Evolutionary conservation across 2,797 vertebrate genomes (phyloP).

Genomic region (Ctenopoma multispine): DNA sequence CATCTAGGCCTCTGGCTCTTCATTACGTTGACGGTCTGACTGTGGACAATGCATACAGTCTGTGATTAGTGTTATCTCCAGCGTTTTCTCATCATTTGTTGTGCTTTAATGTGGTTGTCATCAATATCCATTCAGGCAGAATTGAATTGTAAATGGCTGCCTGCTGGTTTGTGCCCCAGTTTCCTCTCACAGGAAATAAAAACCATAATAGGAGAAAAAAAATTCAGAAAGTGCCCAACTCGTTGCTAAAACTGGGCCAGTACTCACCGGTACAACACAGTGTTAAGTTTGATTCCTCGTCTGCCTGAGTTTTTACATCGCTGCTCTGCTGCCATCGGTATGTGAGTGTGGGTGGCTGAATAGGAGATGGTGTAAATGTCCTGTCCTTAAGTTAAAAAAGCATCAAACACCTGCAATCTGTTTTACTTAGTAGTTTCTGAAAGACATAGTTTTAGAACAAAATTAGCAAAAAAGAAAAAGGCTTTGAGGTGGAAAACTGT

Average conservation of each 20-base stretch:
- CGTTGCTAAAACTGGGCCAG: conserved; percentile 50
- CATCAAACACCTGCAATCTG: background rate
- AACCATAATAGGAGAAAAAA: conserved; percentile 46
- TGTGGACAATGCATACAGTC: conserved; percentile 18
- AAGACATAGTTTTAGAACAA: background rate
- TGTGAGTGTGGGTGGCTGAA: background rate
- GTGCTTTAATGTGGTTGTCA: conserved; percentile 33
- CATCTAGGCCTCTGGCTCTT: conserved; percentile 5
- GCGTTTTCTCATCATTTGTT: conserved; percentile 31
- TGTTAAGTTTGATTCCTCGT: conserved; percentile 1
- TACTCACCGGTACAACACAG: conserved; percentile 5
- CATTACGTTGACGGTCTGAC: conserved; percentile 18
- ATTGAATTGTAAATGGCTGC: conserved; percentile 65
- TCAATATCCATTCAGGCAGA: conserved; percentile 50
- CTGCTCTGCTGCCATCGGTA: background rate
- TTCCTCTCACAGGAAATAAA: conserved; percentile 59
- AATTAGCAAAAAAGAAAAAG: conserved; percentile 1
- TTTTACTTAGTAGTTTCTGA: conserved; percentile 4
- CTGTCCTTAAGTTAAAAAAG: conserved; percentile 13
- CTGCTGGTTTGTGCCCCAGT: conserved; percentile 66
- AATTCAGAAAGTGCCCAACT: conserved; percentile 25
- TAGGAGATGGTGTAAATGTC: conserved; percentile 17
- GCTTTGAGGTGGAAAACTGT: background rate
- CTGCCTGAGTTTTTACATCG: conserved; percentile 11
- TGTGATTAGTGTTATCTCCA: conserved; percentile 41